Conservation (phyloP, 2,113 vertebrate species). For the Lucifuga dentata region DNA sequence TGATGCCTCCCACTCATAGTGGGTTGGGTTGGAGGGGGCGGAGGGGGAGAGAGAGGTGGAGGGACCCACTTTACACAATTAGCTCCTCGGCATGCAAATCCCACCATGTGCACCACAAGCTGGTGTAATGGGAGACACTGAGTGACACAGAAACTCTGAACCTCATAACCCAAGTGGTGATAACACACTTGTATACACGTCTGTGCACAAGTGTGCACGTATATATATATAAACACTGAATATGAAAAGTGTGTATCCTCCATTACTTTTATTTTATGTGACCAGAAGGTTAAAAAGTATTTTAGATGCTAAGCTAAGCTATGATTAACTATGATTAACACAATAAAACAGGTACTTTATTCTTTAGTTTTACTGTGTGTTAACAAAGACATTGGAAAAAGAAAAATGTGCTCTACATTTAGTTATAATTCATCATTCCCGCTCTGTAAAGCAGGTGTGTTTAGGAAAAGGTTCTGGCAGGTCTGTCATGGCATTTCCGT, state of each 20-base stretch:
- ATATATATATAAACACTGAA: neutral
- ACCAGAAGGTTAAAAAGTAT: too few relatives aligned
- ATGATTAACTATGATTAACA: too few relatives aligned
- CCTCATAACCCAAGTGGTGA: slow-evolving; percentile 34
- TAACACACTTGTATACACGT: neutral
- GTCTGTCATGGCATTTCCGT: slow-evolving; percentile 38
- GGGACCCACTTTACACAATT: slow-evolving; percentile 46
- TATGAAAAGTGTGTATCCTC: neutral
- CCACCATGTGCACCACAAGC: slow-evolving; percentile 35
- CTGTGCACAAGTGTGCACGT: neutral
- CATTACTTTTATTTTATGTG: too few relatives aligned
- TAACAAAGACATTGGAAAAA: neutral
- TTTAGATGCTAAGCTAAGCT: too few relatives aligned
- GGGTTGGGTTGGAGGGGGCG: slow-evolving; percentile 15
- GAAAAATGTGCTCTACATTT: neutral
- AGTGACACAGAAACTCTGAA: slow-evolving; percentile 42
- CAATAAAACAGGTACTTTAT: neutral
- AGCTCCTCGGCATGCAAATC: slow-evolving; percentile 65
- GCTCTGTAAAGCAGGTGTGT: slow-evolving; percentile 7
- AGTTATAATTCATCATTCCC: slow-evolving; percentile 17
- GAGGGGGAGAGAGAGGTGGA: neutral
- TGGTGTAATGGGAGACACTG: slow-evolving; percentile 55
- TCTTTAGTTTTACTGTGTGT: neutral
- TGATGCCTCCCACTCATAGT: slow-evolving; percentile 50
- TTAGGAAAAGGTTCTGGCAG: slow-evolving; percentile 28